Evolutionary conservation across 2,113 vertebrate species (phyloP).

Genomic region (Apteryx mantelli): DNA sequence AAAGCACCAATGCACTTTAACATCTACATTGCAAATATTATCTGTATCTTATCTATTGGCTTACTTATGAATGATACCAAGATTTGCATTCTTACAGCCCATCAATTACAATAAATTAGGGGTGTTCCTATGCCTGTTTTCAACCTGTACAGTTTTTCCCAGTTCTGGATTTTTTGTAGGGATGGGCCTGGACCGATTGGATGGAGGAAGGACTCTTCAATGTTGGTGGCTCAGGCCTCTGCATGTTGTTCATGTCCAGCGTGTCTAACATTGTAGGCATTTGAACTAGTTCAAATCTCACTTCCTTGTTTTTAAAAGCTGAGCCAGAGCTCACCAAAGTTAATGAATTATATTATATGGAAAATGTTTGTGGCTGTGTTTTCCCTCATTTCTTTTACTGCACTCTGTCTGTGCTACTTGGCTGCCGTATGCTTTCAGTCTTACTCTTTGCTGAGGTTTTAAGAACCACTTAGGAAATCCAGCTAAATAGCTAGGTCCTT

Average conservation of each 20-base stretch:
- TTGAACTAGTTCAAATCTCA: background rate
- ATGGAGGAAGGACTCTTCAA: background rate
- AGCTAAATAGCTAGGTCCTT: background rate
- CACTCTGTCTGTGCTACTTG: background rate
- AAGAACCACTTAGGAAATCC: background rate
- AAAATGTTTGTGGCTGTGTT: accelerated
- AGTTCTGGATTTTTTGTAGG: background rate
- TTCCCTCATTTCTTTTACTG: background rate
- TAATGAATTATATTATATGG: background rate
- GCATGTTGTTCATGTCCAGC: background rate
- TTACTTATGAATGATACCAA: background rate
- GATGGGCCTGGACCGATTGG: background rate
- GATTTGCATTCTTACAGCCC: background rate
- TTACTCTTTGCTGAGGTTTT: background rate
- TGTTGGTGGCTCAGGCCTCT: background rate
- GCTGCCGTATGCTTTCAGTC: background rate
- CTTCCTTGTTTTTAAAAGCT: background rate
- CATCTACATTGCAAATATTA: conserved; percentile 5
- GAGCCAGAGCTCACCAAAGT: background rate
- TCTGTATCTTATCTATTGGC: background rate
- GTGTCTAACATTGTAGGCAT: background rate
- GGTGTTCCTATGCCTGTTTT: background rate
- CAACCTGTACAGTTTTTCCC: background rate
- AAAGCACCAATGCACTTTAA: conserved; percentile 7
- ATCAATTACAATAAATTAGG: background rate